Evolutionary conservation across 2,888 invertebrate species (phyloP).

Genomic region (Candidula unifasciata): DNA sequence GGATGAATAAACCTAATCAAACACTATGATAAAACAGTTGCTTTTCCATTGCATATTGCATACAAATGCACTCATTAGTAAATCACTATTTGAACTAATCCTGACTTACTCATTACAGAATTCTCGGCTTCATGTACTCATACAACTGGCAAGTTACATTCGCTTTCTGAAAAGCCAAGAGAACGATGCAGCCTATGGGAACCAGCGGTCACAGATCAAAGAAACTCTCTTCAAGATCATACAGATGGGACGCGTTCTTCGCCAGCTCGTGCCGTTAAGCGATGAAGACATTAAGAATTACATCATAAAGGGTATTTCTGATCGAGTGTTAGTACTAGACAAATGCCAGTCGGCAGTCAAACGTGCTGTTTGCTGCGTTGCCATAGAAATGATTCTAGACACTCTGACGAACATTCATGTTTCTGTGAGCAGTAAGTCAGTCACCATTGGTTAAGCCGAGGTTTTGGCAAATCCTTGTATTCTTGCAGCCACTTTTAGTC

Average conservation of each 20-base stretch:
- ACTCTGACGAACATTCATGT: background rate
- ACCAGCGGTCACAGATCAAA: background rate
- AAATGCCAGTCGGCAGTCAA: background rate
- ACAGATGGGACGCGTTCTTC: background rate
- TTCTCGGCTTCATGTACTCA: background rate
- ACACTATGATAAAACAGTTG: background rate
- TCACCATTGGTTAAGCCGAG: background rate
- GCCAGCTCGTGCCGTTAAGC: background rate
- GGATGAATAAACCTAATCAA: background rate
- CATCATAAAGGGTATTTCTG: background rate
- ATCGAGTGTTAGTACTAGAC: background rate
- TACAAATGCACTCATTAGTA: background rate
- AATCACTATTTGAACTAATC: background rate
- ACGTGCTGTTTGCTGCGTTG: background rate
- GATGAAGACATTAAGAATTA: slow-evolving; percentile 14
- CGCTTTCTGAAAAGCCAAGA: background rate
- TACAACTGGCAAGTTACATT: background rate
- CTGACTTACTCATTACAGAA: background rate
- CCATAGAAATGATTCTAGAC: background rate
- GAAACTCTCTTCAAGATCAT: background rate
- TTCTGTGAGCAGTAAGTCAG: background rate
- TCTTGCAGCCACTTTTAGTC: too few species aligned
- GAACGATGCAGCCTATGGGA: background rate
- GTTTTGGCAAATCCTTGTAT: too few species aligned
- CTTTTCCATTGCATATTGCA: background rate